A percentile compares a stretch with the other conserved stretches of the same genome.
phyloP scores from a whole-genome alignment of 2,797 vertebrate species.

The Aulostomus chinensis region DNA sequence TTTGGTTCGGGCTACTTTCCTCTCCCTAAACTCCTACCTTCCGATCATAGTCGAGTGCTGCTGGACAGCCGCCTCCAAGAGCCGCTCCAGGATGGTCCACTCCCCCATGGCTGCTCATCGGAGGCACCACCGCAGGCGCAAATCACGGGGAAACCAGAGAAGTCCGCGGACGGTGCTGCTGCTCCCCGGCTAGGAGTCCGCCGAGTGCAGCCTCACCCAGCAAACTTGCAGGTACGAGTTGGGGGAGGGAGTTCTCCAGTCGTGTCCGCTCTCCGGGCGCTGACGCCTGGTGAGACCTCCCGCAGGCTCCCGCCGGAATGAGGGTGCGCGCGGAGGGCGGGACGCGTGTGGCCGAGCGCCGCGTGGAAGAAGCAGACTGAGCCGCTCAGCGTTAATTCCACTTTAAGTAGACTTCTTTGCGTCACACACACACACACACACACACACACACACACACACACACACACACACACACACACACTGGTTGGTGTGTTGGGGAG shows the following conservation, averaged over 20 bases:
- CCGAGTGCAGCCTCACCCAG: no score
- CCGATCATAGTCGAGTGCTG: constrained; percentile 93
- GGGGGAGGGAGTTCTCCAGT: no score
- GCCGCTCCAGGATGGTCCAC: constrained; percentile 90
- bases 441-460: no score
- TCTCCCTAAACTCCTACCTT: constrained; percentile 72
- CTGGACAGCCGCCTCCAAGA: constrained; percentile 91
- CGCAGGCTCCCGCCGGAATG: no score
- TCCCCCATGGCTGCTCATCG: constrained; percentile 80
- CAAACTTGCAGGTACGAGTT: no score
- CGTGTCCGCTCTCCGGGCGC: constrained; percentile 5
- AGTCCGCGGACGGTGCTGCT: no score
- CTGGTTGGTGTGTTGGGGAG: not conserved
- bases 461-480: not conserved
- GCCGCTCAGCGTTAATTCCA: constrained; percentile 81
- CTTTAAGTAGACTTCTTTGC: constrained; percentile 88
- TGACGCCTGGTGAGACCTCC: no score
- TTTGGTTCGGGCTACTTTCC: no score
- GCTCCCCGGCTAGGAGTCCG: no score
- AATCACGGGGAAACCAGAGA: no score
- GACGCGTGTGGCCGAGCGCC: constrained; percentile 3
- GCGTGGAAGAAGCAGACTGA: constrained; percentile 24
- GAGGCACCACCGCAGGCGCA: not conserved
- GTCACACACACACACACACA: constrained; percentile 76
- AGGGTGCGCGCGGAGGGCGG: not conserved